Evolutionary conservation across 2,113 vertebrate genomes (phyloP), one percentile per base, ranked within the genome.

Genomic region (Benitochromis conjunctus): DNA sequence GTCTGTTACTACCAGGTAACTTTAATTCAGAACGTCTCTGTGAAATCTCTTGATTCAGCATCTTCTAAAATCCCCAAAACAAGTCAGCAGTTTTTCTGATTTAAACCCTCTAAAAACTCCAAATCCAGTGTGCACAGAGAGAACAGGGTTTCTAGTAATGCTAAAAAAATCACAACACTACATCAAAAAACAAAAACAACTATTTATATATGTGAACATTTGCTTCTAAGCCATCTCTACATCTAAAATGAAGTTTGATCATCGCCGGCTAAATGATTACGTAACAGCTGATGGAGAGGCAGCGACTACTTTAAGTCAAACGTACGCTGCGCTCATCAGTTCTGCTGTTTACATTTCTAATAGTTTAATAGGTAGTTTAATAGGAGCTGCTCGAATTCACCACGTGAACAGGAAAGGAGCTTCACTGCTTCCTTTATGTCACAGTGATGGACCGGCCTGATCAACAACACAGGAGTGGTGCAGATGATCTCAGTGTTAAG

Each of bases 21-120:
- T 51, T 1, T 0, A 74, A 74, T 16, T 51, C 69, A 3, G 41
- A 54, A n/a, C 51, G 3, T 54, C 19, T 4, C 7, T 54, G 7
- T 54, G 51, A n/a, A 54, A 54, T n/a, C 51, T 54, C 4, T 53
- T 53, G 7, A n/a, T n/a, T 53, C 16, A n/a, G 9, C 53, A n/a
- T n/a, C 19, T n/a, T 53, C 18, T 53, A 54, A n/a, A n/a, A 7
- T n/a, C 9, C 53, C 19, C 5, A 54, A 54, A 9, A 9, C 26
- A 9, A 54, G 7, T 19, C 18, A n/a, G 51, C 7, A 4, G 18
- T n/a, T 21, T 21, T 21, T 11, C 53, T 5, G 9, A 21, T 55
- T 55, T 5, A 53, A 53, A 7, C 19, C 7, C 16, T 53, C 3
- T 53, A 53, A 53, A 53, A 54, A n/a, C 19, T 55, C 53, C 8